Base-by-base conservation (phyloP, 2,113 vertebrate species). In the Ptilorrhoa leucosticta region DNA sequence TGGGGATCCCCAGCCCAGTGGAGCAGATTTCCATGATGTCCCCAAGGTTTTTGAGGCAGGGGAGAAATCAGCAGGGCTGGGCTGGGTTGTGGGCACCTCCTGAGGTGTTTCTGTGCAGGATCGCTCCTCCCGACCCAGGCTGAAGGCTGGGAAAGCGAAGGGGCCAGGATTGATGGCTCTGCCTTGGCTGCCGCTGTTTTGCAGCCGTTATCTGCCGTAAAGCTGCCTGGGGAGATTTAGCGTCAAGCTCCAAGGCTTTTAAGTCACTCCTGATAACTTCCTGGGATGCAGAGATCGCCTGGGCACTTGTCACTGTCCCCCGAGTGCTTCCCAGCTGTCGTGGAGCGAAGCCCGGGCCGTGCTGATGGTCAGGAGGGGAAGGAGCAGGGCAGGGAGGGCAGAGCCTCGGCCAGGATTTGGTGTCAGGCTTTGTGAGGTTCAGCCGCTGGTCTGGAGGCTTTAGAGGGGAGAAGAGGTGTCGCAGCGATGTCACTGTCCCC, bases 151-250 rank as follows among this genome's bases (percentile, higher is more conserved):
- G 84, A 33, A 90, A 86, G 89, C 7, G 42, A 35, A 61, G 15
- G 35, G 51, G 39, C 37, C 1, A 5, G 80, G 47, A 42, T 0
- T 35, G 60, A 79, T 87, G 90, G 75, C 24, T 95, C 31, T 33
- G 72, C 83, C 64, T 75, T 8, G 47, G 27, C 71, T 17, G 35
- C 70, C 13, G 3, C 17, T 57, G 31, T 39, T 56, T 35, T 54
- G 54, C 86, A 91, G 97, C 96, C 13, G 6, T 85, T 95, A 94
- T 97, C 97, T 97, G 90, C 48, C 92, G 35, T 96, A 90, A 94
- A 97, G 65, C 92, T 96, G 97, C 93, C 95, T 22, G 82, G 53
- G 51, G 93, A 96, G 96, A 86, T 96, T 96, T 56, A 94, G 91
- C 48, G 19, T 79, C 83, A n/a, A 54, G 80, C 65, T 97, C 51